These are phyloP conservation scores for Campoletis raptor DNA, from an alignment of 2,888 invertebrate species.

Conservation along the genomic window DNA sequence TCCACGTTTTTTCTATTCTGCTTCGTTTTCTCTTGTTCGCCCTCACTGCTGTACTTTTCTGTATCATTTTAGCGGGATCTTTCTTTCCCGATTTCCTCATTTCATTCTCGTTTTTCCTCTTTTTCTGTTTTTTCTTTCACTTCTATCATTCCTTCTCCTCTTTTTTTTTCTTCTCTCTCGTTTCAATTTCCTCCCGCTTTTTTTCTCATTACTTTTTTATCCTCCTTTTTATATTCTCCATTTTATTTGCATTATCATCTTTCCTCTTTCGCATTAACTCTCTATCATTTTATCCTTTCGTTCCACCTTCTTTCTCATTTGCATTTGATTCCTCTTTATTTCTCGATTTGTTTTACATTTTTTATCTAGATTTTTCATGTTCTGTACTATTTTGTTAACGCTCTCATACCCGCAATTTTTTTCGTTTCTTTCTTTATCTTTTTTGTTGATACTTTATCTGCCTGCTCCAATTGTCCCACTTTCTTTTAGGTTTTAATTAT, in stretches of 20 bases:
- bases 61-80: conserved; percentile 12
- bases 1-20: neutral
- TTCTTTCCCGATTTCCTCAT: conserved; percentile 16
- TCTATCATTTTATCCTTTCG: neutral
- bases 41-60: neutral
- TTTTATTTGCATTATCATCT: neutral
- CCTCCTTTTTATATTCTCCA: conserved; percentile 9
- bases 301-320: neutral
- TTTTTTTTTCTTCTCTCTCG: neutral
- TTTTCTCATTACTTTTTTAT: neutral
- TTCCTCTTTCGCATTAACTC: conserved; percentile 11
- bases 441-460: neutral
- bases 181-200: conserved; percentile 4
- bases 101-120: neutral
- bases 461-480: neutral
- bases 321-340: neutral
- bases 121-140: neutral
- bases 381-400: neutral
- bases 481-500: neutral
- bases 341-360: neutral
- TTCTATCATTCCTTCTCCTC: neutral
- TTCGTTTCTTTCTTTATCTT: neutral
- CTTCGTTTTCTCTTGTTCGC: neutral
- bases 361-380: neutral
- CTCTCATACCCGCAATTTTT: neutral